phyloP scores from a whole-genome alignment of 2,113 vertebrate genomes.

The Macquaria ambigua region DNA sequence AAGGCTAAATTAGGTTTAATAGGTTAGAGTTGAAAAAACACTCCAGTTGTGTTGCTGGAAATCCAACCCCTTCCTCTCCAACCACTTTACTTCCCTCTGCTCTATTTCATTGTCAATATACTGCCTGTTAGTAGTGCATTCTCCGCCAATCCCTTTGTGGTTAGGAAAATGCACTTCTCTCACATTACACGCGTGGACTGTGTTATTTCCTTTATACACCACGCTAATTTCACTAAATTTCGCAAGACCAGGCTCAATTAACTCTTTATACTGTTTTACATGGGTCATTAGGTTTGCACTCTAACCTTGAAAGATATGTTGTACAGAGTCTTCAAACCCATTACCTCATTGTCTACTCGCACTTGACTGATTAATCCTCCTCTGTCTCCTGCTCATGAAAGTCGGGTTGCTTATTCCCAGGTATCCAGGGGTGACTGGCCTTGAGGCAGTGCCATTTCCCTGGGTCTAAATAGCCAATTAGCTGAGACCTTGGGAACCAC shows the following conservation, averaged over 20 bases:
- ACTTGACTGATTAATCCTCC: constrained; percentile 68
- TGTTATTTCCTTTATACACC: constrained; percentile 32
- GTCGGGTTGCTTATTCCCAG: constrained; percentile 60
- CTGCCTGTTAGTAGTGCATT: not conserved
- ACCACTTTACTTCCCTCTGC: not conserved
- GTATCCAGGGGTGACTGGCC: constrained; percentile 75
- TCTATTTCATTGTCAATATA: not conserved
- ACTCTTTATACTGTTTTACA: constrained; percentile 26
- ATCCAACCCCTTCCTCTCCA: not conserved
- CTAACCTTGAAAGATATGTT: constrained; percentile 50
- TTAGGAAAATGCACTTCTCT: not conserved
- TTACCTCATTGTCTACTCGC: constrained; percentile 55
- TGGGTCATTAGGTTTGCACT: constrained; percentile 39
- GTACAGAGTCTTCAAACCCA: constrained; percentile 54
- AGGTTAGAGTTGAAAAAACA: not conserved
- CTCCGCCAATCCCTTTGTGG: not conserved
- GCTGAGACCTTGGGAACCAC: constrained; percentile 69
- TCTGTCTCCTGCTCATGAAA: constrained; percentile 25
- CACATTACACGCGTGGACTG: not conserved
- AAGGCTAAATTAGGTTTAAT: constrained; percentile 1
- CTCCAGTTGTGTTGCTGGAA: not conserved
- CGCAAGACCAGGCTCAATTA: constrained; percentile 28
- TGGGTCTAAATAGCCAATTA: constrained; percentile 81
- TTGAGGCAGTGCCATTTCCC: constrained; percentile 72
- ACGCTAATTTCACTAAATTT: constrained; percentile 8